A percentile compares a stretch with the other conserved stretches of the same genome.
Conservation (phyloP, 2,113 vertebrate genomes). For the Stigmatopora nigra region DNA sequence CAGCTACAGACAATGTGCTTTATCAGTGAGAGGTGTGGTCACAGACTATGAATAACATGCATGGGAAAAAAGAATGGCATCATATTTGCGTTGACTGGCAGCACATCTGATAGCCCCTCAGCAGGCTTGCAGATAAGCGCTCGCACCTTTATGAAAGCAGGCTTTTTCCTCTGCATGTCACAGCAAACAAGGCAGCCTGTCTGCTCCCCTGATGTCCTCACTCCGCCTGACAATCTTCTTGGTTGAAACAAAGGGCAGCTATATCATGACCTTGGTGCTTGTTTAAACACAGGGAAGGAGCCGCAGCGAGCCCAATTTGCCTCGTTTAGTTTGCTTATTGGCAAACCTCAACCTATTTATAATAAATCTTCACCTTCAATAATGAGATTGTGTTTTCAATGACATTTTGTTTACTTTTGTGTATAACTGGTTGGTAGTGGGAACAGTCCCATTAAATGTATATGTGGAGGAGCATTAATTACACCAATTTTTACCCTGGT, state of each 20-base stretch:
- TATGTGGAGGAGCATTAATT: background rate
- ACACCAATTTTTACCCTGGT: background rate
- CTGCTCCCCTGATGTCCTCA: constrained; percentile 24
- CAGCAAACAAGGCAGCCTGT: constrained; percentile 55
- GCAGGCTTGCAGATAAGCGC: constrained; percentile 62
- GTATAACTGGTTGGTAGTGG: background rate
- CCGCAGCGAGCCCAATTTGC: background rate
- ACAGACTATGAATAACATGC: constrained; percentile 57
- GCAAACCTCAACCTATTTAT: background rate
- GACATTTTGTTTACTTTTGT: background rate
- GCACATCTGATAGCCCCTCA: constrained; percentile 66
- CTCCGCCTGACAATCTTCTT: constrained; percentile 17
- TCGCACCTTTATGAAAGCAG: constrained; percentile 63
- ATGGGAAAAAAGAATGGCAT: constrained; percentile 53
- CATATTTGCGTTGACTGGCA: constrained; percentile 66
- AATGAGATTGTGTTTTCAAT: constrained; percentile 5
- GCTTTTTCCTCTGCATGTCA: constrained; percentile 45
- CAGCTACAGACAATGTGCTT: constrained; percentile 55
- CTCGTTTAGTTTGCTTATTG: background rate
- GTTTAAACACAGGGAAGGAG: constrained; percentile 3
- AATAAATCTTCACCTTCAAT: background rate
- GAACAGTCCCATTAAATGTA: background rate
- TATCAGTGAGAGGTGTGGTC: constrained; percentile 53
- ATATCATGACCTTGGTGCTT: constrained; percentile 21
- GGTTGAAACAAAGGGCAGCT: constrained; percentile 12